Base-by-base conservation (phyloP, 2,888 invertebrate species). In the Phymatocera aterrima region DNA sequence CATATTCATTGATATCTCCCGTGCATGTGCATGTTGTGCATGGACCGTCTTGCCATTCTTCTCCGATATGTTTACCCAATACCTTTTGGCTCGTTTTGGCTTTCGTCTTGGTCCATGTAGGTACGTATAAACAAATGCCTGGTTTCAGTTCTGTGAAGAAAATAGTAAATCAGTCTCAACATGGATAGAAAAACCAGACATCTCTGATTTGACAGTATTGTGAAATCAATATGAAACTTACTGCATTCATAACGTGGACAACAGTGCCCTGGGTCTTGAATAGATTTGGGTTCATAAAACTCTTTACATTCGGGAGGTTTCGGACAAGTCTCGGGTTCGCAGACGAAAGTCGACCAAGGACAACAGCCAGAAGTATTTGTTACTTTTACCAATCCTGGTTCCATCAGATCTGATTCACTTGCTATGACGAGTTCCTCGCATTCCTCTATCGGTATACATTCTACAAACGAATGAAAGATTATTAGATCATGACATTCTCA, bases 301-400 rank as follows among this genome's bases (percentile, higher is more conserved):
- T 92, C 91, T 1, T 93, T 92, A 83, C 95, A 95, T 0, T 87
- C 83, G 0, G 93, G 92, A 0, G 93, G 90, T n/a, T 85, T 80
- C 0, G 95, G 95, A 86, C 97, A 97, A 0, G 90, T 90, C 10
- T 93, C 93, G 0, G 91, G 90, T 34, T 93, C 92, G 84, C 97
- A 97, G 1, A 93, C 85, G 77, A 93, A 90, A 79, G 92, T 90
- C 8, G 92, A 86, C 4, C 92, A 91, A 0, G 96, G 95, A 86
- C 97, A 97, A 87, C 97, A 97, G 0, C 96, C 96, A 24, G 92
- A 91, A 0, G 91, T 91, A 81, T 94, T 92, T n/a, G 92, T 51
- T 1, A 91, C 88, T 40, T 93, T 91, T 80, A 92, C 92, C 90
- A 94, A 94, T 21, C 96, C 96, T 0, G 93, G 92, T 81, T 93